These are phyloP conservation scores for Sinonovacula constricta DNA, from an alignment of 1,140 invertebrate genomes.

Conservation along the genomic window DNA sequence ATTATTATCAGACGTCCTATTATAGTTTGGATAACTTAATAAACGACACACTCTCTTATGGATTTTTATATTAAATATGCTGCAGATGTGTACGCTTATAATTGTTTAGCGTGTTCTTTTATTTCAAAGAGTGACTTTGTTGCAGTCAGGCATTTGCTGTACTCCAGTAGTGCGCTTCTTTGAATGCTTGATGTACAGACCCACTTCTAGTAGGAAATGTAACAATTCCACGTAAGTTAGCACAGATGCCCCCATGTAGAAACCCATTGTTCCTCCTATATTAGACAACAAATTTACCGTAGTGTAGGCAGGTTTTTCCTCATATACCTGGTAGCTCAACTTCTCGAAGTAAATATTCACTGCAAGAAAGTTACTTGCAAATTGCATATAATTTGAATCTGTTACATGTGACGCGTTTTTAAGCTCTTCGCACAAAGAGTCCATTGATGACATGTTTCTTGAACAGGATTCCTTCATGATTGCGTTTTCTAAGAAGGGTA, in stretches of 20 bases:
- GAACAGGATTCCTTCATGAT: slow-evolving; percentile 9
- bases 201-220: slow-evolving; percentile 7
- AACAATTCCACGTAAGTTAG: slow-evolving; percentile 16
- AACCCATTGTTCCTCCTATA: slow-evolving; percentile 26
- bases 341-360: slow-evolving; percentile 32
- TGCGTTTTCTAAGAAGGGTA: background rate
- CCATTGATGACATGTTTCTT: background rate
- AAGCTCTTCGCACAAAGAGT: background rate
- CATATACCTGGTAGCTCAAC: slow-evolving; percentile 5
- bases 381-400: background rate
- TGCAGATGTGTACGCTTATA: too few species aligned
- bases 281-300: slow-evolving; percentile 10
- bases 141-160: too few species aligned
- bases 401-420: background rate
- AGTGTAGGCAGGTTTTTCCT: slow-evolving; percentile 18
- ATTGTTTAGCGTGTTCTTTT: too few species aligned
- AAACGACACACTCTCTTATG: too few species aligned
- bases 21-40: too few species aligned
- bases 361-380: slow-evolving; percentile 1
- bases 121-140: too few species aligned
- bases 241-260: slow-evolving; percentile 14
- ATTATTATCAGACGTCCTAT: too few species aligned
- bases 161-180: too few species aligned
- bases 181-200: too few species aligned
- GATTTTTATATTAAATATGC: too few species aligned